Evolutionary conservation across 2,113 vertebrate genomes (phyloP), one percentile per base, ranked within the genome.

Genomic region (Cebus imitator): DNA sequence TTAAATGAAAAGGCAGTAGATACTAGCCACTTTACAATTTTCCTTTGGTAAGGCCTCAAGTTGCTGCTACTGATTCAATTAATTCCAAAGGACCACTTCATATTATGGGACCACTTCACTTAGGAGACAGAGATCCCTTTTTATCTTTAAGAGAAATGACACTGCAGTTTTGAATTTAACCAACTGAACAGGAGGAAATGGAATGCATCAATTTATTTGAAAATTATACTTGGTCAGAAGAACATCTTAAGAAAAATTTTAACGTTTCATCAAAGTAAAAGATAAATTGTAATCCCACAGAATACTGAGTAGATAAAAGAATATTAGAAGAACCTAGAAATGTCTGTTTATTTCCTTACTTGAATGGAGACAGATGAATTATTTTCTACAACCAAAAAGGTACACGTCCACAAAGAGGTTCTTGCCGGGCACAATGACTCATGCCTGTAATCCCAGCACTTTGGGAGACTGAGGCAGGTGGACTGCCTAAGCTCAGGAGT

Each of bases 211-310:
- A 48, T 73, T 73, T 72, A 75, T 48, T 58, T 76, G 61, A 96
- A 94, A 57, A 78, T 91, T 57, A 82, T 73, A 80, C 21, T 73
- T 82, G 14, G 27, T 80, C 61, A 86, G 48, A 92, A 88, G 96
- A 93, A 66, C 37, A 89, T 82, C 40, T 95, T 66, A 84, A 94
- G 87, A 94, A n/a, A 55, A 97, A 81, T 18, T 72, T 66, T 1
- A 86, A 1, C 8, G 17, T 78, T 73, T 96, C 43, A 90, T 50
- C 84, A 92, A 87, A 92, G 95, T 37, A 30, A 92, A 87, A 91
- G 50, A 58, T 12, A 90, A 90, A 82, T n/a, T 79, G 1, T 12
- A 72, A 72, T 76, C 5, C 2, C 32, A 3, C 25, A 83, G 27
- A 93, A 87, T 13, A 50, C 43, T 48, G 35, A 90, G 45, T 25